These are phyloP conservation scores for Parazoanthus swiftii DNA, from an alignment of 92 coral and sea anemone species.

Conservation along the genomic window DNA sequence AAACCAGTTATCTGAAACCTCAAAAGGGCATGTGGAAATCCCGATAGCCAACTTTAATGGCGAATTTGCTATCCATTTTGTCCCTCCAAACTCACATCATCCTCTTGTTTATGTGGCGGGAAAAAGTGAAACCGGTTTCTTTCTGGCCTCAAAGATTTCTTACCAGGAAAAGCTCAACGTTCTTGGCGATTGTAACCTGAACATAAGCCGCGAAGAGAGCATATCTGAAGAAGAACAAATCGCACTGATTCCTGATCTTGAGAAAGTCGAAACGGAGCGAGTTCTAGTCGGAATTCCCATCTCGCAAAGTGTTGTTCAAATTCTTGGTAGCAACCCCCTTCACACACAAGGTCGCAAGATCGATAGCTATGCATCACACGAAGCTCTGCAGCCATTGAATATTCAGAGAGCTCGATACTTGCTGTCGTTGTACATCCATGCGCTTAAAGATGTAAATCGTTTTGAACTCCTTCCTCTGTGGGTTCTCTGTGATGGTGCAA, in stretches of 20 bases:
- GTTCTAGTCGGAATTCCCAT: conserved; percentile 93
- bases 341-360: conserved; percentile 53
- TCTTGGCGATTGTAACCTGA: background rate
- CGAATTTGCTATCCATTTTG: conserved; percentile 48
- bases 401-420: conserved; percentile 74
- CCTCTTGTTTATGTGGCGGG: conserved; percentile 79
- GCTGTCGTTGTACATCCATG: conserved; percentile 70
- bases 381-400: conserved; percentile 47
- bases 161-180: conserved; percentile 13
- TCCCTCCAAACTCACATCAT: conserved; percentile 72
- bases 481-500: conserved; percentile 63
- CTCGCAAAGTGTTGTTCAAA: conserved; percentile 71
- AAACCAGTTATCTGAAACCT: conserved; percentile 18
- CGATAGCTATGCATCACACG: conserved; percentile 59
- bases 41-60: background rate
- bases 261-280: conserved; percentile 61
- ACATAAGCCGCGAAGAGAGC: conserved; percentile 41
- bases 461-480: conserved; percentile 65
- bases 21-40: background rate
- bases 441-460: conserved; percentile 44
- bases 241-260: conserved; percentile 37
- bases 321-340: conserved; percentile 62
- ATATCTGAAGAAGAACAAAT: conserved; percentile 28
- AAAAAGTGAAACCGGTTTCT: conserved; percentile 56
- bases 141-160: conserved; percentile 70